Base-by-base conservation (phyloP, 2,113 vertebrate species). In the Archilochus colubris region DNA sequence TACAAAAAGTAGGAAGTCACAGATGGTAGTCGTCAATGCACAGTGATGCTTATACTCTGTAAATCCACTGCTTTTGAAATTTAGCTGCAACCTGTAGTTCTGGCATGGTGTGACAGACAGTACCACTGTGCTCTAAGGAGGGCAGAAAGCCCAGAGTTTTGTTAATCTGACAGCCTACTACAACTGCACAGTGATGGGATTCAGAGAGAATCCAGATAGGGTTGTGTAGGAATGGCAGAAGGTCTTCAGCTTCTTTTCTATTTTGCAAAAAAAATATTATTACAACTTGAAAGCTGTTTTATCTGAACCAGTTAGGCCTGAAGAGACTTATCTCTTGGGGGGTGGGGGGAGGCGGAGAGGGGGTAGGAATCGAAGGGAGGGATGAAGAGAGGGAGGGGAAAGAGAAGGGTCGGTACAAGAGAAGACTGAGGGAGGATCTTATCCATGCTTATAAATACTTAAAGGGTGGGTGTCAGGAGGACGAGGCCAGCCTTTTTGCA, bases 101-200 rank as follows among this genome's bases (percentile, higher is more conserved):
- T 51, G 31, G 12, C 1, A 2, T 28, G 22, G 7, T 81, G 10
- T 74, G 17, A 64, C 14, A 24, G 62, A 28, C 18, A 27, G 31
- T 48, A 14, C 9, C 22, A 27, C 3, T 12, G 8, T 54, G 36
- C 24, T 66, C 1, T 46, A 22, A 50, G 19, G 44, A 55, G 62
- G 20, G 28, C 0, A 33, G 28, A 82, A 48, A 2, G 1, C 7
- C 2, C 23, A 6, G 7, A 7, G 3, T 33, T 73, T 14, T 38
- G 12, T 77, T 91, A 36, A 53, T 57, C 63, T 93, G 24, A 15
- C 19, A 17, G 55, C 14, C 46, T 46, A 24, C 70, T 66, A 33
- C 30, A 58, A 69, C 22, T 73, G 46, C 46, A 40, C 4, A 11
- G 55, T 48, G 1, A 31, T 46, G 31, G 20, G 7, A 58, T 90